These are phyloP conservation scores for Drosophila bocki DNA, from an alignment of 1,140 invertebrate species.

Conservation along the genomic window DNA sequence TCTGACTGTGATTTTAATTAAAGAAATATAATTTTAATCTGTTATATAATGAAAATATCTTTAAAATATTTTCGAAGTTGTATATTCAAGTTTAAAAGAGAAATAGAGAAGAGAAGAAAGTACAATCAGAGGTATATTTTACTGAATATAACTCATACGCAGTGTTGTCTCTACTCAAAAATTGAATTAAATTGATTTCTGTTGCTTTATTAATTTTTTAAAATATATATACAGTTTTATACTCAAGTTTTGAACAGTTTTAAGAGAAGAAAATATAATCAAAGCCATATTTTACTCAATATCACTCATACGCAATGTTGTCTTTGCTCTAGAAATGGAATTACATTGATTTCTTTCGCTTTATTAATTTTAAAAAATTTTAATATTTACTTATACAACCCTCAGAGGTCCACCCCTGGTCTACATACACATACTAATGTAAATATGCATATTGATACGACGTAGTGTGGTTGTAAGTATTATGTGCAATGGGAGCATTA, in stretches of 20 bases:
- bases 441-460: constrained; percentile 54
- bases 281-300: neutral
- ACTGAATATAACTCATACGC: neutral
- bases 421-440: constrained; percentile 31
- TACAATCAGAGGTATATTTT: neutral
- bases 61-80: too few species aligned
- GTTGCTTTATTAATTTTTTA: neutral
- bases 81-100: too few species aligned
- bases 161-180: neutral
- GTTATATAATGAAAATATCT: neutral
- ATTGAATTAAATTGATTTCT: neutral
- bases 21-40: neutral
- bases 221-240: neutral
- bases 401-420: constrained; percentile 31
- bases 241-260: neutral
- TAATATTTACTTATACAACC: neutral
- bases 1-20: neutral
- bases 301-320: constrained; percentile 15
- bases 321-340: neutral
- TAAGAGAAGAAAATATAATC: too few species aligned
- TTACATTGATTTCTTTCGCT: neutral
- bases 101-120: neutral
- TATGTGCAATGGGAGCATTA: constrained; percentile 53
- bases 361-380: neutral
- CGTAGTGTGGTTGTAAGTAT: constrained; percentile 68